Evolutionary conservation across 2,888 invertebrate genomes (phyloP).

Genomic region (Orthosia gracilis): DNA sequence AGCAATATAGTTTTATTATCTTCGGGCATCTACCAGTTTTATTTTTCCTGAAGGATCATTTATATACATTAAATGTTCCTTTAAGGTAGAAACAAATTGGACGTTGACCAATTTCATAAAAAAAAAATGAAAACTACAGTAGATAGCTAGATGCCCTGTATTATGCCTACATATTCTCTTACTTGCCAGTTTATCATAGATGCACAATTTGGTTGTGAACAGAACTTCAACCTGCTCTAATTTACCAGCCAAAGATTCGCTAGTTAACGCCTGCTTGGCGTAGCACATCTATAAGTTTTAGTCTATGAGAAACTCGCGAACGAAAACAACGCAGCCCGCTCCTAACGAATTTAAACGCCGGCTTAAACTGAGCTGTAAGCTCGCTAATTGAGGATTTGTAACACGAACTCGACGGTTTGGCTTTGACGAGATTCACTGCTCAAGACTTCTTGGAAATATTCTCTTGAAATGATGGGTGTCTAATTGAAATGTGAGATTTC

Average conservation of each 20-base stretch:
- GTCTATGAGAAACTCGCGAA: constrained; percentile 76
- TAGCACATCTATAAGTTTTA: constrained; percentile 51
- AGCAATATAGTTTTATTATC: not conserved
- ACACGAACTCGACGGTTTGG: constrained; percentile 82
- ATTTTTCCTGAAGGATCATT: not conserved
- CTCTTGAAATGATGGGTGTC: constrained; percentile 29
- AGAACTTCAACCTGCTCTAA: not conserved
- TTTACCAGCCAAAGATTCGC: not conserved
- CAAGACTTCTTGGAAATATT: constrained; percentile 46
- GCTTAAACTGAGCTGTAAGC: constrained; percentile 88
- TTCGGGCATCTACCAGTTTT: not conserved
- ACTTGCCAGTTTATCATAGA: not conserved
- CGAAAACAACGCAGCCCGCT: constrained; percentile 83
- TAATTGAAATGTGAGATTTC: constrained; percentile 44
- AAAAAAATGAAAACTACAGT: not conserved
- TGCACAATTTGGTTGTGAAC: not conserved
- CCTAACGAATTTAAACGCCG: constrained; percentile 90
- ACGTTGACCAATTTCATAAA: too few species aligned
- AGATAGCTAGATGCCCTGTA: not conserved
- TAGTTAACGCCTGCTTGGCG: not conserved
- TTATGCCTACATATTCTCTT: not conserved
- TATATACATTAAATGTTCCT: not conserved
- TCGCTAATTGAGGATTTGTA: constrained; percentile 89
- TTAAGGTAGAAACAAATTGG: not conserved
- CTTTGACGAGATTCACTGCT: constrained; percentile 73